Evolutionary conservation across 2,888 invertebrate genomes (phyloP), one percentile per base, ranked within the genome.

Genomic region (Eristalis tenax): DNA sequence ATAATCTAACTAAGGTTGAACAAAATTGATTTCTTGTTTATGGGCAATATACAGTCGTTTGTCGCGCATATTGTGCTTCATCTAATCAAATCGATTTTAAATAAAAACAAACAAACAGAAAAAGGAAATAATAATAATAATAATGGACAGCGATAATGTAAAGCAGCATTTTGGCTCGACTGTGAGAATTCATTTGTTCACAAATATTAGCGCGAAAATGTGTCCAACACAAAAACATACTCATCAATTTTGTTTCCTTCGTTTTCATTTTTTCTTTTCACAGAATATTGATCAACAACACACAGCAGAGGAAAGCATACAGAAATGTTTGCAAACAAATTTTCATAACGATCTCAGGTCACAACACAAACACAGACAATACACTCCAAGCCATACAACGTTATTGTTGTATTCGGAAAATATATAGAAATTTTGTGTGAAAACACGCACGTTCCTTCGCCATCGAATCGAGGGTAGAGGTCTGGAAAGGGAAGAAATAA

Each of bases 251-350:
- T 76, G 18, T 10, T 50, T 18, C 40, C 63, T 63, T 26, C 3
- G 1, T 1, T 26, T 26, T 26, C 3, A 1, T 2, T 26, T 26
- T 26, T 26, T 26, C 26, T 26, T 71, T 71, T 50, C 35, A 66
- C 22, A 64, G 65, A 74, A 71, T 61, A 83, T 86, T 86, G 74
- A 74, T 83, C 70, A 83, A 86, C 83, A 86, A 85, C 68, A 77
- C 68, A 77, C 83, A 86, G 82, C 68, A 77, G 38, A 43, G 4
- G 26, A 81, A 70, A 76, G 40, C 15, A 11, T 65, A 38, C n/a
- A 23, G 18, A 26, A 38, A 3, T 71, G 65, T 57, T 13, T 40
- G 28, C 40, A 73, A 23, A 32, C 32, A 18, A 18, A 28, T 15
- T 43, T 50, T 63, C 35, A 66, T 13, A 50, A 18, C n/a, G 18